A percentile compares a stretch with the other conserved stretches of the same genome.
Evolutionary conservation across 2,113 vertebrate species (phyloP).

Genomic region (Coregonus clupeaformis): DNA sequence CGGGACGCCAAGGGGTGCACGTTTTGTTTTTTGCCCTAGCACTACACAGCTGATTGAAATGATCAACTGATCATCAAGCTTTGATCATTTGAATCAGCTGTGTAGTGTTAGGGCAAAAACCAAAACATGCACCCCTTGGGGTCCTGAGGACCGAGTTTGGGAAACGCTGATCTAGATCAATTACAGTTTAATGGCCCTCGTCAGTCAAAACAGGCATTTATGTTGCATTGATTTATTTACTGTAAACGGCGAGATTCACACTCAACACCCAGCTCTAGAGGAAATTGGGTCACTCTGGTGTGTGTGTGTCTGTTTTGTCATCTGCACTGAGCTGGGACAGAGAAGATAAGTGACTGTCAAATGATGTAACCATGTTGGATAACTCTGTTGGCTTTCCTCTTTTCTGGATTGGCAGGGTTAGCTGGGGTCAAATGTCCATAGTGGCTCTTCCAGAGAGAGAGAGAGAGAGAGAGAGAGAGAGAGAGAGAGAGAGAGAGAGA

Average conservation of each 20-base stretch:
- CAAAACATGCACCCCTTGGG: too few relatives aligned
- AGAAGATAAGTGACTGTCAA: constrained; percentile 65
- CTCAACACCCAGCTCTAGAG: constrained; percentile 24
- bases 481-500: too few relatives aligned
- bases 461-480: too few relatives aligned
- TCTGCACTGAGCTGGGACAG: constrained; percentile 32
- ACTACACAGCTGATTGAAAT: too few relatives aligned
- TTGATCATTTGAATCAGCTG: too few relatives aligned
- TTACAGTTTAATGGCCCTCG: too few relatives aligned
- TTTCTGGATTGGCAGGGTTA: constrained; percentile 50
- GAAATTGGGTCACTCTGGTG: constrained; percentile 17
- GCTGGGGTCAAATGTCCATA: constrained; percentile 37
- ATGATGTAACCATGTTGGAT: constrained; percentile 64
- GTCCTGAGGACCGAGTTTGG: too few relatives aligned
- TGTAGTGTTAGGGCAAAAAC: too few relatives aligned
- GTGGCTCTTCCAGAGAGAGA: neutral
- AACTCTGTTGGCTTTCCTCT: constrained; percentile 47
- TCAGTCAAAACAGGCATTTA: constrained; percentile 25
- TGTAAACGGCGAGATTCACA: neutral
- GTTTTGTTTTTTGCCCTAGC: too few relatives aligned
- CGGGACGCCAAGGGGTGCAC: too few relatives aligned
- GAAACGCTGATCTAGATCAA: too few relatives aligned
- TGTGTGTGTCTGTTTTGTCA: constrained; percentile 23
- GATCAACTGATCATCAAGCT: too few relatives aligned
- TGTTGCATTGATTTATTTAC: constrained; percentile 45